phyloP scores from a whole-genome alignment of 2,888 invertebrate genomes.

The Noctua comes region DNA sequence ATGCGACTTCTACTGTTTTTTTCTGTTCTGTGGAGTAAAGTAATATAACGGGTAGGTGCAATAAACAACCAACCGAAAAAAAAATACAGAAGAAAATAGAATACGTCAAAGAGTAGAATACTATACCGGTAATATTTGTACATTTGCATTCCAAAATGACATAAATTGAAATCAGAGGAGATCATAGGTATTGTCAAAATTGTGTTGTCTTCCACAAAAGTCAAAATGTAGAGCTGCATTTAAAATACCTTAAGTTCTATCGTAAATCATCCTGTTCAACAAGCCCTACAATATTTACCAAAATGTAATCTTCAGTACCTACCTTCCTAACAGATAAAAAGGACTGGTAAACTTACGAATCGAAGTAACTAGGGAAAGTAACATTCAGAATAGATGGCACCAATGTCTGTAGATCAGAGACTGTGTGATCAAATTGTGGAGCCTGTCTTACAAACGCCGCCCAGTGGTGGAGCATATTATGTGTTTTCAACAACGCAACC shows the following conservation, averaged over 20 bases:
- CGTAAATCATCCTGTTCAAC: neutral
- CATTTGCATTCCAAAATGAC: constrained; percentile 16
- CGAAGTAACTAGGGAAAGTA: constrained; percentile 8
- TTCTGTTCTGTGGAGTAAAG: no score
- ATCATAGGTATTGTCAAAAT: neutral
- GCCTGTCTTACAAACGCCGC: constrained; percentile 52
- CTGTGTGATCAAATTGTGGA: constrained; percentile 75
- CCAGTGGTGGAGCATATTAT: neutral
- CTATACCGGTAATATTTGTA: no score
- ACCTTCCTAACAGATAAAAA: constrained; percentile 12
- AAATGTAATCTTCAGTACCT: constrained; percentile 10
- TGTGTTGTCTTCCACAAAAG: neutral
- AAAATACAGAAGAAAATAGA: neutral
- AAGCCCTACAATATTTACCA: neutral
- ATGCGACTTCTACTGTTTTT: no score
- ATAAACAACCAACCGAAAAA: no score
- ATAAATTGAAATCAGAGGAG: neutral
- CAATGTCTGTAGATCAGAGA: constrained; percentile 80
- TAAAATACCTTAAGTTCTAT: neutral
- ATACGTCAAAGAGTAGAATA: neutral
- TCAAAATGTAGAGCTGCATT: neutral
- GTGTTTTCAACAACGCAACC: neutral
- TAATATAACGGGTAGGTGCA: no score
- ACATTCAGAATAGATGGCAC: constrained; percentile 19
- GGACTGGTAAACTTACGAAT: neutral